phyloP scores from a whole-genome alignment of 2,888 invertebrate species.

The Eurytoma adleriae region DNA sequence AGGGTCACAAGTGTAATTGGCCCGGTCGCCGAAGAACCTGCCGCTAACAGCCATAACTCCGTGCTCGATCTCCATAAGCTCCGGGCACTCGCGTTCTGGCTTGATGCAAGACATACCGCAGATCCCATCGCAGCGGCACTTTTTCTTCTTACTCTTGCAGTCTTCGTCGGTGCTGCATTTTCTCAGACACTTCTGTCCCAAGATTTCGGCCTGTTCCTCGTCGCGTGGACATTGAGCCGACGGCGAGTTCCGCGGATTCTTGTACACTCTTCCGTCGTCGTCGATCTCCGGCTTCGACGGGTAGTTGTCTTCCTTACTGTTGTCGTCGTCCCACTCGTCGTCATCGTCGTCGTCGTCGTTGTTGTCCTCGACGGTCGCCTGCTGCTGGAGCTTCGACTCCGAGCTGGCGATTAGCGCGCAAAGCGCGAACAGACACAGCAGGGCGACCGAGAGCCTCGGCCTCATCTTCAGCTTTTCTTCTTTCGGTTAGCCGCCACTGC shows the following conservation, averaged over 20 bases:
- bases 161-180: conserved; percentile 96
- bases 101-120: conserved; percentile 99
- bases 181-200: conserved; percentile 92
- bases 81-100: conserved; percentile 94
- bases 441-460: conserved; percentile 64
- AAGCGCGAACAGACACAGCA: conserved; percentile 64
- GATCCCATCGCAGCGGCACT: conserved; percentile 96
- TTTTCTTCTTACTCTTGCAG: conserved; percentile 97
- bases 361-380: conserved; percentile 67
- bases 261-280: conserved; percentile 89
- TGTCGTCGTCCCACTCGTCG: conserved; percentile 77
- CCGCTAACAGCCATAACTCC: conserved; percentile 88
- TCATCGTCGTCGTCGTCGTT: conserved; percentile 79
- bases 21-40: conserved; percentile 88
- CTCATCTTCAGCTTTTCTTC: conserved; percentile 62
- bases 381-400: conserved; percentile 72
- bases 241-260: conserved; percentile 92
- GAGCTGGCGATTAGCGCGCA: conserved; percentile 66
- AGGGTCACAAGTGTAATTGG: conserved; percentile 90
- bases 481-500: no score
- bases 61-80: conserved; percentile 85
- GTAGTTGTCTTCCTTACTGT: conserved; percentile 73
- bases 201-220: conserved; percentile 88
- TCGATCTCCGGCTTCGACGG: conserved; percentile 80
- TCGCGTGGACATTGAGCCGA: conserved; percentile 91